Percentiles rank a stretch among this genome's conserved stretches.
Conservation (phyloP, 2,113 vertebrate species). For the Clarias magur region DNA sequence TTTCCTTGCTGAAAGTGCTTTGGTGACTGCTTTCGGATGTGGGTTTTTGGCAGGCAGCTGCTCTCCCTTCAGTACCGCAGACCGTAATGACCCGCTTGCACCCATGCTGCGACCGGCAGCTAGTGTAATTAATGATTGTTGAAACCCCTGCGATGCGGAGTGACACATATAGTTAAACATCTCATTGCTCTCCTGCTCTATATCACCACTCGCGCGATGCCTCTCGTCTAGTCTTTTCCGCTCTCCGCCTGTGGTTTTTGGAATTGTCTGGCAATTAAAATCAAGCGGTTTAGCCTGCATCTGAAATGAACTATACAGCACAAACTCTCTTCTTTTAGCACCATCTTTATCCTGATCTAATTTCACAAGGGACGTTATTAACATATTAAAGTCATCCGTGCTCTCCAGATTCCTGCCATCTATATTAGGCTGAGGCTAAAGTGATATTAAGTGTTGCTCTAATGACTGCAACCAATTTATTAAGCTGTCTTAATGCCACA, state of each 20-base stretch:
- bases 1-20: too few species aligned
- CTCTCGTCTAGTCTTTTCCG: neutral
- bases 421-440: constrained; percentile 19
- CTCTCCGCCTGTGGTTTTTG: neutral
- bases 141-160: too few species aligned
- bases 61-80: too few species aligned
- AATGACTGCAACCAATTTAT: constrained; percentile 16
- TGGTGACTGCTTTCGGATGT: too few species aligned
- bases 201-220: too few species aligned
- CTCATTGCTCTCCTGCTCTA: too few species aligned
- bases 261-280: neutral
- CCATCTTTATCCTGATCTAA: neutral
- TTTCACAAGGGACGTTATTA: constrained; percentile 2
- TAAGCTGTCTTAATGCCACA: constrained; percentile 26
- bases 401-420: neutral
- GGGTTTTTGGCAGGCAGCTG: too few species aligned
- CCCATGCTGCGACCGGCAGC: too few species aligned
- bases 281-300: neutral
- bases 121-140: too few species aligned
- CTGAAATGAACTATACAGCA: neutral
- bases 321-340: neutral
- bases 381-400: neutral
- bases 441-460: constrained; percentile 9
- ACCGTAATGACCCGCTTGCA: too few species aligned
- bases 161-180: too few species aligned